Evolutionary conservation across 2,888 invertebrate species (phyloP), one percentile per base, ranked within the genome.

Genomic region (Idaea straminata): DNA sequence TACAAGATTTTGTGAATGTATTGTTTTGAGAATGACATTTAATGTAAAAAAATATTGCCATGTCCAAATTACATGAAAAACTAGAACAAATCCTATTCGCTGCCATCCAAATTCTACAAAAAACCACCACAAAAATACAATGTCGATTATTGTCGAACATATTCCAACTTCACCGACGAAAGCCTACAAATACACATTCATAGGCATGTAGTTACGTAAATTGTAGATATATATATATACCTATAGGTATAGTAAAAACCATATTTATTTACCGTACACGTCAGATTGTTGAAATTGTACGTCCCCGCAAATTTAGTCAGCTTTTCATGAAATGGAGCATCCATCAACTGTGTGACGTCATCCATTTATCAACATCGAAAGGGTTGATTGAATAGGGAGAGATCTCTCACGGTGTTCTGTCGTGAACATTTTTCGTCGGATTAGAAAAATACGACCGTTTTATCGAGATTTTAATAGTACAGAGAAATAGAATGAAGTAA

Each of bases 351-450:
- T 70, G 68, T 82, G 87, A 87, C 86, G 77, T 77, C 77, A 79
- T 81, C 82, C 84, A 88, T 88, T 88, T 86, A 88, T 88, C 87
- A 88, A 79, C 79, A 86, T 84, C 83, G 83, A 84, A 86, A 80
- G 86, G 87, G 85, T 86, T 88, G 83, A 86, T 86, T 84, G 86
- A 85, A 84, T 87, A 85, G 81, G 79, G 78, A 81, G 75, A 82
- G 80, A 85, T 82, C 83, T 79, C 75, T 80, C 78, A 75, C 79
- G 78, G 74, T 80, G 75, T 77, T 72, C 75, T 79, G 80, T 83
- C 82, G 76, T 76, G 73, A 77, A 73, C 77, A 78, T 74, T 77
- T 77, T 79, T 77, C 72, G 75, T 74, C 69, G 74, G 74, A 78
- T 75, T 74, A 74, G 69, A 74, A 74, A 76, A 80, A 78, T 66